Evolutionary conservation across 2,113 vertebrate genomes (phyloP).

Genomic region (Nycticorax nycticorax): DNA sequence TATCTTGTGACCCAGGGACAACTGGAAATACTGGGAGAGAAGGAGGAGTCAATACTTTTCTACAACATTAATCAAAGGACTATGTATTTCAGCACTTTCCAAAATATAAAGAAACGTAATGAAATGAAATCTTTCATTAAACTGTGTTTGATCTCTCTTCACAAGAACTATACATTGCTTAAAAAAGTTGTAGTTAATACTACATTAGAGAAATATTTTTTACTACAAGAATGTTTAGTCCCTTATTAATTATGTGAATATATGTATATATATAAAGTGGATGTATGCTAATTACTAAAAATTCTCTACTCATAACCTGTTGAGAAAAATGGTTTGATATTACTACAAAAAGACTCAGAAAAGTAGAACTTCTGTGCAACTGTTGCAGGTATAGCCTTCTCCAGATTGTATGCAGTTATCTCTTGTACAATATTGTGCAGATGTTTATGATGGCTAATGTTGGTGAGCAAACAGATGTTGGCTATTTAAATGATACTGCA

Average conservation of each 20-base stretch:
- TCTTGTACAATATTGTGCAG: not conserved
- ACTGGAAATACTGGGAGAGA: not conserved
- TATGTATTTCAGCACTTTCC: not conserved
- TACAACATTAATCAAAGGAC: not conserved
- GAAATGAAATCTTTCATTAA: not conserved
- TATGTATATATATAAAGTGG: not conserved
- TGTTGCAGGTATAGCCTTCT: not conserved
- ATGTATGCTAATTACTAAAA: not conserved
- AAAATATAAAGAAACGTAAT: not conserved
- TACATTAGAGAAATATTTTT: not conserved
- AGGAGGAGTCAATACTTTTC: not conserved
- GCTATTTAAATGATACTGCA: not conserved
- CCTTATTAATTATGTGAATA: not conserved
- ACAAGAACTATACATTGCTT: not conserved
- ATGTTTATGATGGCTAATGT: not conserved
- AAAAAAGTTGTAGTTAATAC: not conserved
- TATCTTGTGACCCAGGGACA: not conserved
- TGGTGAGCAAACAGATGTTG: not conserved
- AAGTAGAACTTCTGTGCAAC: not conserved
- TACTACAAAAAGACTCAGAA: not conserved
- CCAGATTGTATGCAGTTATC: not conserved
- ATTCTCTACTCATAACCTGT: not conserved
- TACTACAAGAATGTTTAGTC: not conserved
- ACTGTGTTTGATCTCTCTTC: not conserved
- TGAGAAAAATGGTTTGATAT: not conserved